These are phyloP conservation scores for Nomada fucata DNA, from an alignment of 2,888 invertebrate genomes.

Conservation along the genomic window DNA sequence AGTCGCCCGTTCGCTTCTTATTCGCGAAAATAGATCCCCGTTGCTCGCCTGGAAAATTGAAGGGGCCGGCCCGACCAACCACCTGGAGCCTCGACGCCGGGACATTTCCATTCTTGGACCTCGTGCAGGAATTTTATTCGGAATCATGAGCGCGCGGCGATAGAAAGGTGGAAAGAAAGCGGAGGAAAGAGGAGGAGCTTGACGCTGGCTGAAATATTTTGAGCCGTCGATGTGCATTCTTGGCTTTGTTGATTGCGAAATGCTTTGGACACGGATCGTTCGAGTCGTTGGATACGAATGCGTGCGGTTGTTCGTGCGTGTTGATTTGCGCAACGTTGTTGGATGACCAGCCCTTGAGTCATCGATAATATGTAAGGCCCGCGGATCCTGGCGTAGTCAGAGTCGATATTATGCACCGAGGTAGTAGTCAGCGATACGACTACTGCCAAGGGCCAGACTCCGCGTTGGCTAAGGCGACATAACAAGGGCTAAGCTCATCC, in stretches of 20 bases:
- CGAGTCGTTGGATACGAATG: too few species aligned
- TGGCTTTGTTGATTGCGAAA: neutral
- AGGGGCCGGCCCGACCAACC: slow-evolving; percentile 1
- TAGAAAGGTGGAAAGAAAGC: too few species aligned
- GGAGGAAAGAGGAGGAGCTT: neutral
- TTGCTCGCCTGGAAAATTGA: slow-evolving; percentile 29
- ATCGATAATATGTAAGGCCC: too few species aligned
- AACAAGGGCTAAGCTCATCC: too few species aligned
- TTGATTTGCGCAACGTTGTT: too few species aligned
- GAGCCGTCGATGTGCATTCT: neutral
- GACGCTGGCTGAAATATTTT: slow-evolving; percentile 16
- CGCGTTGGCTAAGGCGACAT: too few species aligned
- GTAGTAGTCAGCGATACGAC: too few species aligned
- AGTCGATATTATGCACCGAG: too few species aligned
- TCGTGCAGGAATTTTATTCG: slow-evolving; percentile 5
- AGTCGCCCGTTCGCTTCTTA: neutral
- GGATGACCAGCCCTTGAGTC: too few species aligned
- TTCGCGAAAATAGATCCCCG: slow-evolving; percentile 16
- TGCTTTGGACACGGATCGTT: neutral
- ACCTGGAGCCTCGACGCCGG: neutral
- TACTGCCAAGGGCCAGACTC: too few species aligned
- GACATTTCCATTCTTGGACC: neutral
- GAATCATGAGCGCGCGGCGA: neutral
- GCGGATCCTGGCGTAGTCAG: too few species aligned
- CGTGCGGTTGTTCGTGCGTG: neutral